Base-by-base conservation (phyloP, 2,797 vertebrate species). In the Scyliorhinus canicula region DNA sequence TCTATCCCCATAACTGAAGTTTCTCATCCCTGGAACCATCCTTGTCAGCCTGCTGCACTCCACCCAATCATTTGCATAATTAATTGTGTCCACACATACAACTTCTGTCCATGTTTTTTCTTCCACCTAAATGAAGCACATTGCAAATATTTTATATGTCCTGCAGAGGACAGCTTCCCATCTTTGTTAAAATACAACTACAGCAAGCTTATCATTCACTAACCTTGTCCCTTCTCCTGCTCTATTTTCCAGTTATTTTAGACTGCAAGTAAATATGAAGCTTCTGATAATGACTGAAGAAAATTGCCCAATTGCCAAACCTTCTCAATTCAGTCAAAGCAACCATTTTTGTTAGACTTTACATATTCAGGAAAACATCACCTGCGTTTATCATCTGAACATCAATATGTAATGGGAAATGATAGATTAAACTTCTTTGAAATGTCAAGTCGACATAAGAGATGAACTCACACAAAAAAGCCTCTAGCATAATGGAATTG, bases 401-500 rank as follows among this genome's bases (percentile, higher is more conserved):
- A 94, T 94, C 93, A 94, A 94, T 31, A 55, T 94, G 55, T 69
- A 94, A 69, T 94, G 47, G 31, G 65, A 94, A 94, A 94, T 71
- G 93, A 74, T 94, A 52, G 93, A 74, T 94, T 71, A 94, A 94
- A 94, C 50, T 94, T 94, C 52, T 31, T 74, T 94, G 67, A 94
- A 94, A 71, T 94, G 69, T 55, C 67, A 94, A 94, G 55, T 74
- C 44, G 50, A 94, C 93, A 74, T 50, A 50, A 71, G 31, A 94
- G 93, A 94, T 94, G 44, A 94, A 94, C 67, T 71, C 93, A 74
- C 57, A 40, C 44, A 94, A 69, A 74, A 74, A 94, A 94, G 67
- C 93, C 67, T 94, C 47, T 55, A 94, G 93, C 93, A 35, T 71
- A 69, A 69, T 94, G 93, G 69, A 94, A 93, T 93, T 93, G 93